Base-by-base conservation (phyloP, 1,140 invertebrate species). In the Probaryconus sp. region DNA sequence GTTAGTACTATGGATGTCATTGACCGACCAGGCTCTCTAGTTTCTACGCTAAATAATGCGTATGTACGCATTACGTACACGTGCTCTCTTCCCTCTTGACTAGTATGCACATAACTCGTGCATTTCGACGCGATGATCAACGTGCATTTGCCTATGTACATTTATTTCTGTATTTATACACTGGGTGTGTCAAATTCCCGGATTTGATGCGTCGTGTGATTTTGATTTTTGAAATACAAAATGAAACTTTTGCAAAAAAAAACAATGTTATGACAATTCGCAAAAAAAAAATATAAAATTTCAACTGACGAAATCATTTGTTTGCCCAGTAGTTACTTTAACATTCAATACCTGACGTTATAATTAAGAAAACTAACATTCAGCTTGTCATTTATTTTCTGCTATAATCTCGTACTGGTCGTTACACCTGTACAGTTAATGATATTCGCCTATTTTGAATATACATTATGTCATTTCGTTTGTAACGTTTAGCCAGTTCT, bases 11-110 rank as follows among this genome's bases (percentile, higher is more conserved):
- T 51, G 51, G 72, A 78, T 78, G 76, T 76, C 76, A 73, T 76
- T 76, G 76, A 78, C 76, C 76, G 76, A 45, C 65, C 68, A 67
- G 61, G 35, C 68, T 64, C 63, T 72, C 63, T 70, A 70, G 58
- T 56, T 64, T 69, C 63, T 67, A 73, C 55, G 56, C 63, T 71
- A 68, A 74, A 74, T 74, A 74, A 78, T 71, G 56, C 68, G 64
- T 35, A 45, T 72, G 63, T 70, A 72, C 68, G 50, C 56, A 64
- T 69, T 67, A 72, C 71, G 56, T 61, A 67, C 60, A 60, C 53
- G 58, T 55, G 58, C 53, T 70, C 48, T 63, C 48, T 69, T 65
- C 65, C 40, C 58, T 64, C 61, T 63, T 55, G 45, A 65, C 18
- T 21, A 26, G 28, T 50, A 14, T 50, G 33, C 33, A 68, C 61